Base-by-base conservation (phyloP, 23 tunicate genomes). In the Trididemnum miniatum region DNA sequence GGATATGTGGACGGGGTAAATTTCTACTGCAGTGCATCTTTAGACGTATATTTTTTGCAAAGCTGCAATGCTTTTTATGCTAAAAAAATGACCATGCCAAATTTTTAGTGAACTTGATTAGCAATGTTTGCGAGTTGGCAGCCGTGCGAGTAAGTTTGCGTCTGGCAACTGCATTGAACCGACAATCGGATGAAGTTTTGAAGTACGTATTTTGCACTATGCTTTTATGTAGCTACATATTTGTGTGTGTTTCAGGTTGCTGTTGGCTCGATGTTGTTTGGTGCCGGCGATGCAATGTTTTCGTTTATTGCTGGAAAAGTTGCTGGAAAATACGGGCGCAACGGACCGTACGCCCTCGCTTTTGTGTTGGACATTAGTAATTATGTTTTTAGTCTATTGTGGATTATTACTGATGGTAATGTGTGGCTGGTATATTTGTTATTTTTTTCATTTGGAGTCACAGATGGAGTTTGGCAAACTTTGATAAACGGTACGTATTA, bases 401-500 rank as follows among this genome's bases (percentile, higher is more conserved):
- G 86, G 86, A 23, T 30, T 50, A 36, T 72, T 15, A 44, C 57
- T 1, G 36, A 24, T 30, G 50, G 40, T 29, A 80, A 80, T 29
- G 39, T 26, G 2, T 36, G 72, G 72, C 23, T 52, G 0, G 54
- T 78, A 0, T 85, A 85, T 34, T 0, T 85, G 22, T 22, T 85
- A 2, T 85, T 78, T 73, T 78, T 85, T 20, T n/a, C 65, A 0
- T 63, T 77, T 85, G 89, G 89, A 0, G 9, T 65, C 78, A 78
- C 80, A 18, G 83, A 77, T 35, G 83, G 78, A 20, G 36, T 78
- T 18, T 85, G 89, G 89, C 69, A 72, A 24, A 85, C 89, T 27
- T 71, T 85, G 20, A 60, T 78, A n/a, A 86, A 66, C 34, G 83
- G 83, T 85, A 36, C 40, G 83, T 51, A n/a, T n/a, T n/a, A n/a